Evolutionary conservation across 2,797 vertebrate genomes (phyloP), one percentile per base, ranked within the genome.

Genomic region (Halcyon leucocephala): DNA sequence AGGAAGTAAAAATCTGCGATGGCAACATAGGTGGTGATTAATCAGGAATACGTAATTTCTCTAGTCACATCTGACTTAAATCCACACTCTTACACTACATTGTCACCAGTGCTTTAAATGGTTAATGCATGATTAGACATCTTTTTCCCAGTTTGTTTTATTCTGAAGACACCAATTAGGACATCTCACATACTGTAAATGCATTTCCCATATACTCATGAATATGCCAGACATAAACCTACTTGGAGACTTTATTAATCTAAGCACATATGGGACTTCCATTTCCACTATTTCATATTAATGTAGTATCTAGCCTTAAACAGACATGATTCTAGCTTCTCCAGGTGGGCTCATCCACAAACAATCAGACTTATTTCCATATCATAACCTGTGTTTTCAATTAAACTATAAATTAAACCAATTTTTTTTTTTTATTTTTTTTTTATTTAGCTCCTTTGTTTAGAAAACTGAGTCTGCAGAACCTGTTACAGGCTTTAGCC

Each of bases 191-290:
- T 48, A n/a, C 33, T 60, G 7, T 64, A 82, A 80, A 21, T 29
- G 65, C 54, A 41, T 81, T 90, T 92, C 62, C 49, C 31, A 33
- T 51, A 48, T 51, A 81, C 18, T 58, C 29, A 46, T 69, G 24
- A 81, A 64, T 66, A 66, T 0, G 0, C 51, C 69, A 95, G 79
- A 91, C 76, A 91, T 90, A 85, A 94, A 91, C 31, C 6, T 80
- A 31, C 73, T 92, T 82, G 26, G 44, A 92, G 26, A 92, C 52
- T 94, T 86, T 90, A 72, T 91, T 89, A 95, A 86, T 61, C 26
- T 58, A 72, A 92, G 82, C 35, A 62, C 86, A 90, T 86, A 69
- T 69, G 78, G 89, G 76, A 81, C 61, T 95, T 93, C 35, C 24
- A 78, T 89, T 93, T 91, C 74, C 72, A 70, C n/a, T 83, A 1